Conservation (phyloP, 2,113 vertebrate species). For the Ophiodon elongatus region DNA sequence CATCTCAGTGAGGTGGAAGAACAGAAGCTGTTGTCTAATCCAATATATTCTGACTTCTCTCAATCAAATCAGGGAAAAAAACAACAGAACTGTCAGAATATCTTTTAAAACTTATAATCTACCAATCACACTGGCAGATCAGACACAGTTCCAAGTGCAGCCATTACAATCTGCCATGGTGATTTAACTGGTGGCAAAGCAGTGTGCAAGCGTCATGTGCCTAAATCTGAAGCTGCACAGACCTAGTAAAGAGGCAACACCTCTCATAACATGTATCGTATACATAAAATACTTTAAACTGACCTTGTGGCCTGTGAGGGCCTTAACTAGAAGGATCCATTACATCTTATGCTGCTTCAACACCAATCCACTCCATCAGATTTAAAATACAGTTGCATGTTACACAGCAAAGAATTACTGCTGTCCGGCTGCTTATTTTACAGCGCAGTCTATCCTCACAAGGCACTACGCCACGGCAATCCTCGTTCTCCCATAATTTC, state of each 20-base stretch:
- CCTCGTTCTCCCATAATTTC: not conserved
- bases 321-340: constrained; percentile 2
- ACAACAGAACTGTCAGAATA: not conserved
- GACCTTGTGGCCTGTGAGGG: not conserved
- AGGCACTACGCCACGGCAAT: constrained; percentile 12
- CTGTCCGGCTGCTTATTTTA: constrained; percentile 12
- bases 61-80: not conserved
- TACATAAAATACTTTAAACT: not conserved
- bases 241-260: not conserved
- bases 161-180: constrained; percentile 3
- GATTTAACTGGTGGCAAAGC: constrained; percentile 13
- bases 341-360: constrained; percentile 5
- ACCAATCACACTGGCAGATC: constrained; percentile 3
- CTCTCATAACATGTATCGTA: not conserved
- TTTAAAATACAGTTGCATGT: constrained; percentile 13
- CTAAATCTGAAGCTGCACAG: not conserved
- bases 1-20: constrained; percentile 17
- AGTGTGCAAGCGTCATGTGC: not conserved
- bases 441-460: constrained; percentile 23
- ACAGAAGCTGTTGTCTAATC: not conserved
- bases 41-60: not conserved
- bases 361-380: not conserved
- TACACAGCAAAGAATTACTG: constrained; percentile 21
- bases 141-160: not conserved
- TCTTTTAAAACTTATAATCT: constrained; percentile 14